These are phyloP conservation scores for Indicator maculatus DNA, from an alignment of 2,113 vertebrate species.

Conservation along the genomic window DNA sequence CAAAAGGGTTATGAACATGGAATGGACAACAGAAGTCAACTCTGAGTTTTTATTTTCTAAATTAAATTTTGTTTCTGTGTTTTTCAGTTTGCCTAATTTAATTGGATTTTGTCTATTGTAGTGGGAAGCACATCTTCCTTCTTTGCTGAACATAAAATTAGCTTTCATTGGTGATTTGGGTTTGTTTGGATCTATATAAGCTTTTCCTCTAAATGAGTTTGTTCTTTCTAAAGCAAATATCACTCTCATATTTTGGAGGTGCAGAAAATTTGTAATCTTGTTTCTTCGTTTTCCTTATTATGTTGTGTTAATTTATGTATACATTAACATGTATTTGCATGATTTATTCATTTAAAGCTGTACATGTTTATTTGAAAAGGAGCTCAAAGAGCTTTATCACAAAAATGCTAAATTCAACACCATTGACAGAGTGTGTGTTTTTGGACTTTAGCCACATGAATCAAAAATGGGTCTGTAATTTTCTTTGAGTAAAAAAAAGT, in stretches of 20 bases:
- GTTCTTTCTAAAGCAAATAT: conserved; percentile 78
- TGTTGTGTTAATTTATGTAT: conserved; percentile 78
- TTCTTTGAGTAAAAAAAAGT: conserved; percentile 22
- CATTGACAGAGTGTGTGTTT: conserved; percentile 46
- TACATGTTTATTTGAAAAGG: conserved; percentile 73
- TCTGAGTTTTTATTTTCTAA: conserved; percentile 48
- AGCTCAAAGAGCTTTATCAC: conserved; percentile 70
- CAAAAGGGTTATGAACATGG: not conserved
- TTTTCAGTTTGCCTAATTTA: conserved; percentile 68
- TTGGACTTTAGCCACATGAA: conserved; percentile 55
- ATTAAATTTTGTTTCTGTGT: conserved; percentile 57
- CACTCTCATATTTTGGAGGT: conserved; percentile 76
- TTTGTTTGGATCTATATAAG: conserved; percentile 74
- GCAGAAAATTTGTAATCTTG: conserved; percentile 78
- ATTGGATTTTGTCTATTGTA: conserved; percentile 66
- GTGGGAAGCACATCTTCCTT: conserved; percentile 64
- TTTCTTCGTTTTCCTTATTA: conserved; percentile 78
- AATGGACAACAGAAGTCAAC: conserved; percentile 34
- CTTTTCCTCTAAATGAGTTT: conserved; percentile 73
- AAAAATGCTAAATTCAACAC: conserved; percentile 57
- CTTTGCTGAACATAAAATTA: conserved; percentile 72
- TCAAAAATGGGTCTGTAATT: conserved; percentile 8
- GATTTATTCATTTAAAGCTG: conserved; percentile 78
- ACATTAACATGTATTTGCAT: conserved; percentile 81
- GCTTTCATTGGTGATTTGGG: conserved; percentile 71